Evolutionary conservation across 2,888 invertebrate genomes (phyloP).

Genomic region (Chloroclysta siterata): DNA sequence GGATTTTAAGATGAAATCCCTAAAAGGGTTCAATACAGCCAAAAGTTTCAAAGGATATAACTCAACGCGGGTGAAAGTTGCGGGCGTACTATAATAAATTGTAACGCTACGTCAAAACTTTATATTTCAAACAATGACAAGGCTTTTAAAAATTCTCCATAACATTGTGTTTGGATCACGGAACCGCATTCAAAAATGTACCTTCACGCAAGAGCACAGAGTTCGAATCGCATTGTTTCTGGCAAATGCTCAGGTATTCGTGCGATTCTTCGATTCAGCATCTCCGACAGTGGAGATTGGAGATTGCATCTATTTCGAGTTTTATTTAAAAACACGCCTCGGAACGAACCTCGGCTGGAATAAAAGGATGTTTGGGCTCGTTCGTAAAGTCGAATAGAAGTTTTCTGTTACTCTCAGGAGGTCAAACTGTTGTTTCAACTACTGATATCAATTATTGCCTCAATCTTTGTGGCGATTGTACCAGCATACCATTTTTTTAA

Average conservation of each 20-base stretch:
- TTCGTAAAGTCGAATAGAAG: constrained; percentile 28
- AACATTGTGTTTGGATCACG: constrained; percentile 28
- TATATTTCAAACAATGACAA: constrained; percentile 44
- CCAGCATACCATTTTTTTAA: no score
- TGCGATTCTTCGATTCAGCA: constrained; percentile 54
- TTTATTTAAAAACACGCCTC: constrained; percentile 64
- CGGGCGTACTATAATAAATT: constrained; percentile 29
- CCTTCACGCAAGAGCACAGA: constrained; percentile 32
- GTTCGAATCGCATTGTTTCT: constrained; percentile 35
- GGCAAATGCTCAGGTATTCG: constrained; percentile 50
- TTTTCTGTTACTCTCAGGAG: no score
- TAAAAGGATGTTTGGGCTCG: constrained; percentile 50
- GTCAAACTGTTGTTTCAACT: no score
- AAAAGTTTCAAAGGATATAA: constrained; percentile 4
- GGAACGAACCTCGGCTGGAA: constrained; percentile 55
- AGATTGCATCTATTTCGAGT: constrained; percentile 69
- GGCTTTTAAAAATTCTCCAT: constrained; percentile 40
- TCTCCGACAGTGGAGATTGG: constrained; percentile 50
- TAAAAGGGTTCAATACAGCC: not conserved
- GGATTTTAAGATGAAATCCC: not conserved
- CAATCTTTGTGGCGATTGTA: no score
- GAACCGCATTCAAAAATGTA: constrained; percentile 30
- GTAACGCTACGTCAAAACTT: constrained; percentile 39
- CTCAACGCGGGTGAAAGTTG: not conserved
- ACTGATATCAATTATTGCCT: no score